Evolutionary conservation across 2,888 invertebrate genomes (phyloP).

Genomic region (Atrina japonica): DNA sequence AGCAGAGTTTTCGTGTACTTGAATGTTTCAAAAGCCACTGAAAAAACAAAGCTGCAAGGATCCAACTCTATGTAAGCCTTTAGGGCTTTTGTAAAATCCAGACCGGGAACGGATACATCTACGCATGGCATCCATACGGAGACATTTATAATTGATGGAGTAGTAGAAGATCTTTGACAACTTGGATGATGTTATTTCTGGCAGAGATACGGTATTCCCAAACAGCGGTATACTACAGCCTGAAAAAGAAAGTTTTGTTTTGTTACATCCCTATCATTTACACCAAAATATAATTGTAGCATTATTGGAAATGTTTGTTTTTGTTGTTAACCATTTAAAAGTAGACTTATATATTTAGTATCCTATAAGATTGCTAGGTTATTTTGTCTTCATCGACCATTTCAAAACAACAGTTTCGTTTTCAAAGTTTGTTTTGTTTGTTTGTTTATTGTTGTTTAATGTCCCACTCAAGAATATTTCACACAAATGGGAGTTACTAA

Average conservation of each 20-base stretch:
- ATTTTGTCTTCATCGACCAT: too few relatives aligned
- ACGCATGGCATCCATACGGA: background rate
- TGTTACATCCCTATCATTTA: too few relatives aligned
- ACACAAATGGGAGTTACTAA: too few relatives aligned
- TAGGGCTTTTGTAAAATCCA: slow-evolving; percentile 27
- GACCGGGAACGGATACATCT: slow-evolving; percentile 3
- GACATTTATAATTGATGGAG: too few relatives aligned
- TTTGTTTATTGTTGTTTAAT: too few relatives aligned
- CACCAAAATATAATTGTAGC: too few relatives aligned
- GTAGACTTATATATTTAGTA: background rate
- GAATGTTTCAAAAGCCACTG: slow-evolving; percentile 38
- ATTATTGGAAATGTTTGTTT: too few relatives aligned
- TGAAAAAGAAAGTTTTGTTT: background rate
- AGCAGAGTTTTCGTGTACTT: slow-evolving; percentile 19
- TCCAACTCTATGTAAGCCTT: slow-evolving; percentile 59
- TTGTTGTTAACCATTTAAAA: too few relatives aligned
- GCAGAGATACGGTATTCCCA: background rate
- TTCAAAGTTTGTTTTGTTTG: too few relatives aligned
- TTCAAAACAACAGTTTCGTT: too few relatives aligned
- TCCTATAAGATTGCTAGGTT: background rate
- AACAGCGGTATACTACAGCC: background rate
- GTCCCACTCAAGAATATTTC: too few relatives aligned
- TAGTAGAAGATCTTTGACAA: too few relatives aligned
- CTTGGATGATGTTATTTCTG: background rate
- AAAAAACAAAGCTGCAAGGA: slow-evolving; percentile 53